Evolutionary conservation across 2,888 invertebrate genomes (phyloP), one percentile per base, ranked within the genome.

Genomic region (Nematopogon swammerdamellus): DNA sequence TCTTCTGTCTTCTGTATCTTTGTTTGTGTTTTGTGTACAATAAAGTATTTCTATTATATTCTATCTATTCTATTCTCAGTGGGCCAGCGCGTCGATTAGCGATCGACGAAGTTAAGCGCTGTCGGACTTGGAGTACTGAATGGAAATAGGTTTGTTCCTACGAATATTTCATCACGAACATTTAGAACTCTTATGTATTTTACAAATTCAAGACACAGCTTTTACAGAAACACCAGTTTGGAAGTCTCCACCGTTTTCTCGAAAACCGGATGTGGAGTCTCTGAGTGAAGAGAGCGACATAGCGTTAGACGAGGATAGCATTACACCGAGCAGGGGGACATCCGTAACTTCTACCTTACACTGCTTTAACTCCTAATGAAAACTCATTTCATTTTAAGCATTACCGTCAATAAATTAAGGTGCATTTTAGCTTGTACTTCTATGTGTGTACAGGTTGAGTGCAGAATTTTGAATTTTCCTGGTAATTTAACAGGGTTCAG

Each of bases 381-480:
- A 14, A 4, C 8, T 36, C n/a, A 6, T 14, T 14, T 36, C 3
- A 36, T 8, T 36, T 14, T 14, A 4, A 36, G 25, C 4, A 4
- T 36, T 14, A 8, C 3, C 8, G 36, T 36, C n/a, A 14, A 14
- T 14, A 14, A 14, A 3, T 3, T 36, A 36, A 14, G 36, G 36
- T 36, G 4, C 14, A 36, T 8, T 36, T 36, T 14, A 14, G 8
- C 3, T 14, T 14, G 8, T 4, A 14, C 4, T 3, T 8, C 3
- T 3, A 14, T 14, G 11, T 3, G 14, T 14, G 3, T 14, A 36
- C 11, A 14, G 11, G 14, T 36, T 14, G 14, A 6, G 36, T 3
- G 11, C 11, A 1, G 19, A 11, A 59, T 54, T 55, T 53, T 43
- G 4, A 53, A 53, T 55, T 58, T 49, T 59, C 52, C 14, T 0